Base-by-base conservation (phyloP, 2,888 invertebrate genomes). In the Acronicta psi region DNA sequence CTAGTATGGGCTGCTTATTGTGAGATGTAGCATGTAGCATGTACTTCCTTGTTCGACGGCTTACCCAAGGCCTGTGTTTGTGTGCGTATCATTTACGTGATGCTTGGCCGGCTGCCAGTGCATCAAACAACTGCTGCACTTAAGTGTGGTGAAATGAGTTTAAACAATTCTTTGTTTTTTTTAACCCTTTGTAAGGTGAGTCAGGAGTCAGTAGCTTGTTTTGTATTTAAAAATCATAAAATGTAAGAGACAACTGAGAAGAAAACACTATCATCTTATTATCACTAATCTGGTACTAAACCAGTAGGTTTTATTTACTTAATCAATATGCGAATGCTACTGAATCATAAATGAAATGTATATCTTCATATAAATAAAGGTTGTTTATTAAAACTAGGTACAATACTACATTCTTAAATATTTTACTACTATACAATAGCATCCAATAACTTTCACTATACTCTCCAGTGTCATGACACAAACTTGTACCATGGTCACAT, bases 31-130 rank as follows among this genome's bases (percentile, higher is more conserved):
- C 49, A 49, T 61, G 62, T 66, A 54, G 31, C 49, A 57, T 51
- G 57, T 64, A 72, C 67, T 85, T 86, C 85, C 83, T 84, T 79
- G 80, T 82, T 80, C 62, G 66, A 38, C 66, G 66, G 52, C 50
- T 73, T 60, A 76, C 64, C 70, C 80, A 82, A 81, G 80, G 81
- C 67, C 72, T 77, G 67, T 54, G 52, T 70, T 43, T 67, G 73
- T 74, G 73, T 70, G 75, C 65, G 71, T 76, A 73, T 72, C 66
- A 79, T 78, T 75, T 77, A 47, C 66, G 69, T 77, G 79, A 72
- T 74, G 68, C 46, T 84, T 87, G 88, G 88, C 84, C 52, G 34
- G 20, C 45, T 79, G 87, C 88, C 88, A 88, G 81, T 86, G 85
- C 86, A 88, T 78, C 69, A 75, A 77, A 77, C 68, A 74, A 75